These are phyloP conservation scores for Drosophila setosimentum DNA, from an alignment of 2,888 invertebrate species.

Conservation along the genomic window DNA sequence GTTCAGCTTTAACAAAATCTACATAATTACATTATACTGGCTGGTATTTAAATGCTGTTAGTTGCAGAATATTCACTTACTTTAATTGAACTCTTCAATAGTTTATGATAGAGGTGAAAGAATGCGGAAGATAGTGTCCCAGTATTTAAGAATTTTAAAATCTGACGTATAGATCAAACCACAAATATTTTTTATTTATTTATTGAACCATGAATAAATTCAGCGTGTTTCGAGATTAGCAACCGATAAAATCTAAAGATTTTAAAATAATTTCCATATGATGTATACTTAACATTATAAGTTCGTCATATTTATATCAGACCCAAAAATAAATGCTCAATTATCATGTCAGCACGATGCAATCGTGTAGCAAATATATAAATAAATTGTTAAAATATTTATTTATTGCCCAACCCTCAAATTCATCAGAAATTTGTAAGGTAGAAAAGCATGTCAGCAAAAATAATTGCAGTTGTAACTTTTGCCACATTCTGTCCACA, in stretches of 20 bases:
- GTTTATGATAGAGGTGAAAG: not conserved
- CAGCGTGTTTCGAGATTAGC: not conserved
- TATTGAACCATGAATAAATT: too few relatives aligned
- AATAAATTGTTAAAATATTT: slow-evolving; percentile 66
- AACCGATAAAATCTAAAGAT: fast-evolving
- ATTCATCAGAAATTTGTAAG: not conserved
- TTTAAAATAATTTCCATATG: not conserved
- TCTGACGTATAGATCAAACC: not conserved
- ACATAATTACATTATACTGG: slow-evolving; percentile 4
- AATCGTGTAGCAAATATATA: slow-evolving; percentile 53
- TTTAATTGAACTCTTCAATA: not conserved
- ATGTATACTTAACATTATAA: not conserved
- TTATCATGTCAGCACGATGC: slow-evolving; percentile 23
- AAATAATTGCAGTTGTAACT: slow-evolving; percentile 12
- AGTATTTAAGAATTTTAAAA: not conserved
- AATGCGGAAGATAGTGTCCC: not conserved
- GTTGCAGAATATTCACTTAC: not conserved
- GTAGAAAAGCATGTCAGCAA: slow-evolving; percentile 24
- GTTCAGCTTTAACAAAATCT: slow-evolving; percentile 5
- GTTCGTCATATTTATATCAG: not conserved
- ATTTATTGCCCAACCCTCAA: slow-evolving; percentile 31
- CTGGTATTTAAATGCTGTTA: slow-evolving; percentile 12
- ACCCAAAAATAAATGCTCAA: slow-evolving; percentile 16
- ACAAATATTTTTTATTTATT: not conserved
- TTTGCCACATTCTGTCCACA: slow-evolving; percentile 6